Percentiles rank a stretch among this genome's conserved stretches.
These are phyloP conservation scores for Mormyrus lacerda DNA, from an alignment of 2,113 vertebrate species.

Conservation along the genomic window DNA sequence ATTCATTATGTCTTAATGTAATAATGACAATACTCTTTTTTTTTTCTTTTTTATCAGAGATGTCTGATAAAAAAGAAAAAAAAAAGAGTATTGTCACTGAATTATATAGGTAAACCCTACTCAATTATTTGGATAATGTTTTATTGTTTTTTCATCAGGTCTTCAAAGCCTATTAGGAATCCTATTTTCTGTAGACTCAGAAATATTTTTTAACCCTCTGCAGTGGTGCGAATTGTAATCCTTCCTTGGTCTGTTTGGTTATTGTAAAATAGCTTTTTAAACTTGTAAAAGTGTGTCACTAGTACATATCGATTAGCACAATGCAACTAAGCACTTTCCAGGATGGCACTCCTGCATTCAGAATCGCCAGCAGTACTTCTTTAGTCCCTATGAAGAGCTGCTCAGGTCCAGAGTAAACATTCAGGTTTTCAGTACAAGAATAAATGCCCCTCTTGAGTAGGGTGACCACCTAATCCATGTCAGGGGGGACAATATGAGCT, in stretches of 20 bases:
- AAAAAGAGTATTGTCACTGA: no score
- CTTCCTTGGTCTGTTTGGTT: neutral
- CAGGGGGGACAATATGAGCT: no score
- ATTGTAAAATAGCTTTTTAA: neutral
- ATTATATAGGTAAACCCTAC: neutral
- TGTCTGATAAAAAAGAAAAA: no score
- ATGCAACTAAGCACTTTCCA: neutral
- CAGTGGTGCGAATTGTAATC: neutral
- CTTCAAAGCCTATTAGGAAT: neutral
- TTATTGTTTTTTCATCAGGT: neutral
- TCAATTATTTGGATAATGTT: neutral
- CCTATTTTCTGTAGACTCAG: neutral
- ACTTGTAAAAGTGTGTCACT: neutral
- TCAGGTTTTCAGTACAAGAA: no score
- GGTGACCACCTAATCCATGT: no score
- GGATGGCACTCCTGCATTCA: neutral
- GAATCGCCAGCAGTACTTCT: neutral
- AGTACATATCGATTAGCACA: neutral
- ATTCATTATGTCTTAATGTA: no score
- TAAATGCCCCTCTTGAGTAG: no score
- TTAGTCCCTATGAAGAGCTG: neutral
- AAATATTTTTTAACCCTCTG: neutral
- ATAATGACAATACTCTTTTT: no score
- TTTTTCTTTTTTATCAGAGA: no score
- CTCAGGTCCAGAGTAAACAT: neutral